phyloP scores from a whole-genome alignment of 2,113 vertebrate species.

The Megaceryle torquata region DNA sequence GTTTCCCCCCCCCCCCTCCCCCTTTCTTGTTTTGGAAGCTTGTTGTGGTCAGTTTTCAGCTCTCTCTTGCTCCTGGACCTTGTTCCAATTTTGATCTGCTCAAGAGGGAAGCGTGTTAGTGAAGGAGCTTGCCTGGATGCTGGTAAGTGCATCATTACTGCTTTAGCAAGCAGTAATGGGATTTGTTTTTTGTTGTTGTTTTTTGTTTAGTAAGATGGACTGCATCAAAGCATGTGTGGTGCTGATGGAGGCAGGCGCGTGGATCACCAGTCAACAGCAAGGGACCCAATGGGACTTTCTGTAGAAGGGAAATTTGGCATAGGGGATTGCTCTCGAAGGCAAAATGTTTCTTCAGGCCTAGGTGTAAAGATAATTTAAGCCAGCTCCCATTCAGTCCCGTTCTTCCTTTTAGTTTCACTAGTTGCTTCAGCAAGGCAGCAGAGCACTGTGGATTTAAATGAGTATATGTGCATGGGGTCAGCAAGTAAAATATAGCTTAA shows the following conservation, averaged over 20 bases:
- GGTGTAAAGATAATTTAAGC: background rate
- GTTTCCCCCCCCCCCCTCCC: background rate
- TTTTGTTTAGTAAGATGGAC: conserved; percentile 23
- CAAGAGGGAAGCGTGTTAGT: background rate
- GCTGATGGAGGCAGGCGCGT: background rate
- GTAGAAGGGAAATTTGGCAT: background rate
- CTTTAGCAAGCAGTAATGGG: background rate
- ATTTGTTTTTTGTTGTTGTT: background rate
- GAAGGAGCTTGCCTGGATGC: conserved; percentile 38
- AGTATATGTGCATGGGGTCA: background rate
- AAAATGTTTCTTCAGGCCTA: conserved; percentile 20
- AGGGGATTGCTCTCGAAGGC: background rate
- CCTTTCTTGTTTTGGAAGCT: conserved; percentile 66
- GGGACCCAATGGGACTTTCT: background rate
- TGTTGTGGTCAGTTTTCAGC: conserved; percentile 69
- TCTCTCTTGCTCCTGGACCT: conserved; percentile 61
- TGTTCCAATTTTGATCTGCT: conserved; percentile 52
- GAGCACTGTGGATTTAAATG: background rate
- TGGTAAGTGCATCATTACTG: conserved; percentile 70
- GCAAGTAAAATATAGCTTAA: background rate
- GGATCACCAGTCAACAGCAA: conserved; percentile 14
- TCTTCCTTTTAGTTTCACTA: background rate
- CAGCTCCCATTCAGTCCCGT: background rate
- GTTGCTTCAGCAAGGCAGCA: background rate
- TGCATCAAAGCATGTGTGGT: background rate